Evolutionary conservation across 2,888 invertebrate species (phyloP).

Genomic region (Mamestra brassicae): DNA sequence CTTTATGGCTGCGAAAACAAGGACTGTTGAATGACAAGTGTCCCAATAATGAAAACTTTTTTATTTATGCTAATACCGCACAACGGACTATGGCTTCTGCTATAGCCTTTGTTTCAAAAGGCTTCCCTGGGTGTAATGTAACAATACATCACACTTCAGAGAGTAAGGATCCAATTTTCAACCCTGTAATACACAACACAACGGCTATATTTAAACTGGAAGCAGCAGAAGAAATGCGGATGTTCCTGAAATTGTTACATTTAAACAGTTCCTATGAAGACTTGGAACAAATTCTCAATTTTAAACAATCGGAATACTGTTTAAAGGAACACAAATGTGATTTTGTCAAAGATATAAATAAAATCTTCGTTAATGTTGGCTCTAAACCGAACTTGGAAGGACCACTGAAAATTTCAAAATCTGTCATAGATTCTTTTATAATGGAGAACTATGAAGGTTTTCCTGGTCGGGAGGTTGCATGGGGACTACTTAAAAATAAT

Average conservation of each 20-base stretch:
- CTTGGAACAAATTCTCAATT: conserved; percentile 80
- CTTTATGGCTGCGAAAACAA: conserved; percentile 74
- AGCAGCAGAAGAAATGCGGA: conserved; percentile 76
- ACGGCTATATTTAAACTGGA: conserved; percentile 73
- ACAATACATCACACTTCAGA: conserved; percentile 75
- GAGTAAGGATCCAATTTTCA: conserved; percentile 79
- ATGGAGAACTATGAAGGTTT: conserved; percentile 86
- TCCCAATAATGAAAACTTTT: conserved; percentile 78
- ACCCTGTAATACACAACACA: conserved; percentile 81
- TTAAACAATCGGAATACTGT: conserved; percentile 79
- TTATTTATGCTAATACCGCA: conserved; percentile 81
- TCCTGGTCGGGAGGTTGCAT: conserved; percentile 78
- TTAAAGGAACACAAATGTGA: conserved; percentile 75
- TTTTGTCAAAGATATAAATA: conserved; percentile 75
- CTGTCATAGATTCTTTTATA: conserved; percentile 82
- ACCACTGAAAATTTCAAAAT: conserved; percentile 83
- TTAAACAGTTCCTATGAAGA: conserved; percentile 75
- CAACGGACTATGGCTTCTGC: conserved; percentile 83
- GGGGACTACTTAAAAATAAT: conserved; percentile 75
- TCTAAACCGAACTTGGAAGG: conserved; percentile 80
- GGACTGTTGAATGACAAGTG: conserved; percentile 71
- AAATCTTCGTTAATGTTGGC: conserved; percentile 70
- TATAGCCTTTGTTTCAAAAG: conserved; percentile 78
- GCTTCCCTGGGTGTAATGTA: conserved; percentile 81
- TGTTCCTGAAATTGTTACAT: conserved; percentile 70